Conservation (phyloP, 2,113 vertebrate species). For the Gyps fulvus region DNA sequence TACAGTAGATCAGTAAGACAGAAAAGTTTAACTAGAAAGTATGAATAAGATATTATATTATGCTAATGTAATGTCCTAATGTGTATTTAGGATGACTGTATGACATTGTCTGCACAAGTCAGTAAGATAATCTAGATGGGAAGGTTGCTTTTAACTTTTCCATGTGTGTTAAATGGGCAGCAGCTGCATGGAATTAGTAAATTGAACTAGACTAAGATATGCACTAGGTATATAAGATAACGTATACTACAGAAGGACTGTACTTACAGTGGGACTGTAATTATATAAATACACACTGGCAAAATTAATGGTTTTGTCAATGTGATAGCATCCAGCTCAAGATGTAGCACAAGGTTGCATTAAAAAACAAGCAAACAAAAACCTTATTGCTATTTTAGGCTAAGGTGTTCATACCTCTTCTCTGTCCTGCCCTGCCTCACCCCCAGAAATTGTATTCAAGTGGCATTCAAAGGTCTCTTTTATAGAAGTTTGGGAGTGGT, state of each 20-base stretch:
- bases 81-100: neutral
- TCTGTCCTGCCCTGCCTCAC: rapidly evolving
- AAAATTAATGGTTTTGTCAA: neutral
- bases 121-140: neutral
- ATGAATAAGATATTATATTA: neutral
- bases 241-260: neutral
- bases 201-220: neutral
- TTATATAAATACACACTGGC: neutral
- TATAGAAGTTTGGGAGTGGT: neutral
- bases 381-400: neutral
- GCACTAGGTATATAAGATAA: neutral
- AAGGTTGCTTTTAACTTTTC: neutral
- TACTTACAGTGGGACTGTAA: neutral
- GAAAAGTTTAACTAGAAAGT: neutral
- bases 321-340: neutral
- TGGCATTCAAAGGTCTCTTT: neutral
- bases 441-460: neutral
- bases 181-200: neutral
- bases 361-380: neutral
- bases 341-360: neutral
- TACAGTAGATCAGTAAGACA: neutral
- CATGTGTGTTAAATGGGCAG: neutral
- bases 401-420: rapidly evolving
- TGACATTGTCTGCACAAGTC: neutral
- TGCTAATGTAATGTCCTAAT: neutral